A percentile compares a stretch with the other conserved stretches of the same genome.
phyloP scores from a whole-genome alignment of 2,888 invertebrate genomes.

The Fragum fragum region DNA sequence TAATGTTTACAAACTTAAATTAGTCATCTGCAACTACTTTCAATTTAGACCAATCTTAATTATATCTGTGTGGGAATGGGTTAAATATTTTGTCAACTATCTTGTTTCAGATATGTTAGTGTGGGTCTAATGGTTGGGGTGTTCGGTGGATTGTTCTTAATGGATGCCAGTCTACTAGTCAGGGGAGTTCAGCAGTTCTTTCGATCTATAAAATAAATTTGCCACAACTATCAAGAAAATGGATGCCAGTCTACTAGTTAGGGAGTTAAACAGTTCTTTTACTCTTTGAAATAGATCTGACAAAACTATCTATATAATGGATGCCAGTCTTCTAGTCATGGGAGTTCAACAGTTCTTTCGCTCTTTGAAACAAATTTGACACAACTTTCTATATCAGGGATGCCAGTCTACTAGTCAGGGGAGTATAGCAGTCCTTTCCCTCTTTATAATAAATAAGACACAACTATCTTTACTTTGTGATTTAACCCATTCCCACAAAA shows the following conservation, averaged over 20 bases:
- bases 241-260: slow-evolving; percentile 42
- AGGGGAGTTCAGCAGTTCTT: slow-evolving; percentile 15
- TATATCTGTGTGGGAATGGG: too few relatives aligned
- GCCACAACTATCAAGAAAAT: too few relatives aligned
- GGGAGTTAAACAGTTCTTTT: slow-evolving; percentile 13
- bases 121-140: slow-evolving; percentile 45
- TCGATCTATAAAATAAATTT: slow-evolving; percentile 7
- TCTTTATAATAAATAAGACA: slow-evolving; percentile 14
- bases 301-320: slow-evolving; percentile 37
- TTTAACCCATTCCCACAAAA: too few relatives aligned
- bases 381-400: too few relatives aligned
- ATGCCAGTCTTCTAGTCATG: slow-evolving; percentile 33
- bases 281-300: not conserved
- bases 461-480: too few relatives aligned
- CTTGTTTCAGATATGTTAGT: slow-evolving; percentile 40
- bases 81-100: too few relatives aligned
- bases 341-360: slow-evolving; percentile 14
- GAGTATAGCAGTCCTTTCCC: not conserved
- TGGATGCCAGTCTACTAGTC: slow-evolving; percentile 46
- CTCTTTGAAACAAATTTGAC: slow-evolving; percentile 7
- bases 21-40: too few relatives aligned
- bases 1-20: too few relatives aligned
- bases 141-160: slow-evolving; percentile 50
- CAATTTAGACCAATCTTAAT: too few relatives aligned
- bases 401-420: slow-evolving; percentile 31